Percentiles rank a stretch among this genome's conserved stretches.
phyloP scores from a whole-genome alignment of 2,797 vertebrate species.

The Sphaeramia orbicularis region DNA sequence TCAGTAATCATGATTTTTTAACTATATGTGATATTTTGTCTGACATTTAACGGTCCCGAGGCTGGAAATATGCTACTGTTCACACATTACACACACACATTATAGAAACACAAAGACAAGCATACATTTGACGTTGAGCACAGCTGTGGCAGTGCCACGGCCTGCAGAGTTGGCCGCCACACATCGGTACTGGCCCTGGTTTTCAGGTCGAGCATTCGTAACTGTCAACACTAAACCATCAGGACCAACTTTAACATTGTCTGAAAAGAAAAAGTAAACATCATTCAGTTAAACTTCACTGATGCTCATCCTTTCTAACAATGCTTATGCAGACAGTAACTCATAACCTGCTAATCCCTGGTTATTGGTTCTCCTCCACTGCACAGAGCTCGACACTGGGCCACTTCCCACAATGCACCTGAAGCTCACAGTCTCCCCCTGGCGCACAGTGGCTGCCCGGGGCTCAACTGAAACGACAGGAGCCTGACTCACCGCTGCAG shows the following conservation, averaged over 20 bases:
- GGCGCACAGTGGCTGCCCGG: conserved; percentile 81
- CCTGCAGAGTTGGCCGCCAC: conserved; percentile 87
- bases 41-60: too few relatives aligned
- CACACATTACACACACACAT: neutral
- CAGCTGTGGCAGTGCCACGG: conserved; percentile 77
- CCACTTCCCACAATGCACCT: conserved; percentile 86
- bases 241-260: conserved; percentile 88
- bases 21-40: too few relatives aligned
- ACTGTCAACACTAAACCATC: conserved; percentile 90
- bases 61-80: too few relatives aligned
- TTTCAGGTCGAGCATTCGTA: conserved; percentile 71
- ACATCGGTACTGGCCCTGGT: conserved; percentile 93
- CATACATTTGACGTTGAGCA: conserved; percentile 89
- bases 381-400: conserved; percentile 81
- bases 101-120: conserved; percentile 30
- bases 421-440: conserved; percentile 89
- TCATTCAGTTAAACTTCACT: neutral
- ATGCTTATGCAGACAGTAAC: neutral
- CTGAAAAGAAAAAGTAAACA: conserved; percentile 68
- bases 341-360: conserved; percentile 86
- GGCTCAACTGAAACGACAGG: conserved; percentile 91
- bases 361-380: conserved; percentile 89
- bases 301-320: neutral
- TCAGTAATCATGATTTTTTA: too few relatives aligned
- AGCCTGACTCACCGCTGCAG: conserved; percentile 81